phyloP scores from a whole-genome alignment of 2,888 invertebrate species.

The Drosophila neotestacea region DNA sequence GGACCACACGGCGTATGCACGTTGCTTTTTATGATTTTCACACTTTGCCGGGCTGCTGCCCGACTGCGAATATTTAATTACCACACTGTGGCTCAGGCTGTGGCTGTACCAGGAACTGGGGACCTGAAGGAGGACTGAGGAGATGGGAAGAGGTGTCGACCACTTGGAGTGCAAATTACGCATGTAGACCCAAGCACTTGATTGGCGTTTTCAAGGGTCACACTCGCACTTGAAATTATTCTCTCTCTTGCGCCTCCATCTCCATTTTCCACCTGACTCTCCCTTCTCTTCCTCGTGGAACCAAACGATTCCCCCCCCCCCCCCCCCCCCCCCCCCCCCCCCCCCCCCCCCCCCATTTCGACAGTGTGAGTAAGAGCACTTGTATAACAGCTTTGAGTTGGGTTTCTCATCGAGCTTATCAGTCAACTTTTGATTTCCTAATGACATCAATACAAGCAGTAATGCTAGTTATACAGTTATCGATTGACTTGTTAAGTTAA shows the following conservation, averaged over 20 bases:
- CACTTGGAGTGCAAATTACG: constrained; percentile 78
- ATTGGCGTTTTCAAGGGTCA: constrained; percentile 77
- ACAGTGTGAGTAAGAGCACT: constrained; percentile 32
- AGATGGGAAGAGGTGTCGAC: constrained; percentile 19
- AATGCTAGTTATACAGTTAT: neutral
- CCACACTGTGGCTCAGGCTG: constrained; percentile 42
- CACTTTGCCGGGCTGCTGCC: constrained; percentile 64
- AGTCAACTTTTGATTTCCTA: constrained; percentile 2
- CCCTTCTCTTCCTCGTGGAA: neutral
- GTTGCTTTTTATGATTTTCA: constrained; percentile 77
- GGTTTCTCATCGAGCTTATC: constrained; percentile 3
- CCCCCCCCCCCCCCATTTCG: too few species aligned
- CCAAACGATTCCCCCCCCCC: constrained; percentile 2
- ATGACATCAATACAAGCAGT: neutral
- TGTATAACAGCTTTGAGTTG: constrained; percentile 23
- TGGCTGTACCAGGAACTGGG: neutral
- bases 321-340: too few species aligned
- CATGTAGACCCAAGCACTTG: constrained; percentile 74
- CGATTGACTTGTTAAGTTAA: neutral
- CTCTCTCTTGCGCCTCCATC: neutral
- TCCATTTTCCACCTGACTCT: too few species aligned
- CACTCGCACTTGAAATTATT: constrained; percentile 48
- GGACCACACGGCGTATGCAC: constrained; percentile 71
- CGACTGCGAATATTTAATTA: constrained; percentile 70
- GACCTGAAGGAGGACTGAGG: too few species aligned